phyloP scores from a whole-genome alignment of 2,113 vertebrate genomes.

The Falcunculus frontatus region DNA sequence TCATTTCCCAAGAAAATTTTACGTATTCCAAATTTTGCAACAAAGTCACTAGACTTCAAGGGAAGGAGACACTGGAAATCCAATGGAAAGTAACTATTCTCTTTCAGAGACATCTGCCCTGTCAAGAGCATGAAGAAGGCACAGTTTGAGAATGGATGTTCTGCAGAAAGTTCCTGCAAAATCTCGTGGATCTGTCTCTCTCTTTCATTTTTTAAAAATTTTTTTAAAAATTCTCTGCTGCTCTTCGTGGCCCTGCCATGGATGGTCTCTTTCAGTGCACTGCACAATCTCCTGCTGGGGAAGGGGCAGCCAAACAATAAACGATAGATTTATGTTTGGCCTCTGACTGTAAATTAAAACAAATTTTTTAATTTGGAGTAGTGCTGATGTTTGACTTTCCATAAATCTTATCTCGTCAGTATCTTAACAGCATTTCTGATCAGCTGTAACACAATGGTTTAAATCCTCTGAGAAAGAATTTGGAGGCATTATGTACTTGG shows the following conservation, averaged over 20 bases:
- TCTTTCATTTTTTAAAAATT: not conserved
- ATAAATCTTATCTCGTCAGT: not conserved
- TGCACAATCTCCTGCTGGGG: not conserved
- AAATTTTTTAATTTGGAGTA: not conserved
- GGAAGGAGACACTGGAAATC: not conserved
- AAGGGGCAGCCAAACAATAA: not conserved
- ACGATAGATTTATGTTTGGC: not conserved
- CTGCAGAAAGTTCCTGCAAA: not conserved
- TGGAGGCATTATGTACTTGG: not conserved
- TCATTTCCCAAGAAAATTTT: not conserved
- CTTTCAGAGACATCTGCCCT: not conserved
- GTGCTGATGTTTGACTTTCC: conserved; percentile 4
- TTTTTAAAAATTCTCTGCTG: not conserved
- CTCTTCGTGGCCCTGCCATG: not conserved
- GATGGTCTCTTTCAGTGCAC: not conserved
- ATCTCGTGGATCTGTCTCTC: not conserved
- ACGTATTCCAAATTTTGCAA: not conserved
- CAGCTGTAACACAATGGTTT: not conserved
- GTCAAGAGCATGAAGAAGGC: not conserved
- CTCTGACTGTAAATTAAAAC: not conserved
- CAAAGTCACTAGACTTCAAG: not conserved
- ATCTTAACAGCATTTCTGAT: not conserved
- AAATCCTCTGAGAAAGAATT: not conserved
- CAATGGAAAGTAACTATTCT: not conserved
- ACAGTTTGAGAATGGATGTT: not conserved